These are phyloP conservation scores for Apostichopus parvimensis DNA, from an alignment of 35 echinoderm and acorn worm genomes.

Conservation along the genomic window DNA sequence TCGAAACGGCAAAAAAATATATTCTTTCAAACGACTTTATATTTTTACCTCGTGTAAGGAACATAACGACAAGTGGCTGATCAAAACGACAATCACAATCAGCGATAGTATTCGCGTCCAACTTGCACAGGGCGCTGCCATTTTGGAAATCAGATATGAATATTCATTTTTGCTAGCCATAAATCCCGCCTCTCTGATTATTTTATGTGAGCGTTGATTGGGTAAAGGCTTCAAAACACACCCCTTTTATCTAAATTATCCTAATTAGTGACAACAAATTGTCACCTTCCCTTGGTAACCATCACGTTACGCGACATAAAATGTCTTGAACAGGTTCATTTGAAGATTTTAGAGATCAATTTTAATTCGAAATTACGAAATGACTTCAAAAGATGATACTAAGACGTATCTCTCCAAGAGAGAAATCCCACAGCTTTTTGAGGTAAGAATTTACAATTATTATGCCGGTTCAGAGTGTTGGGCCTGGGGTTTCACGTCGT, in stretches of 20 bases:
- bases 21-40: too few species aligned
- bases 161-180: not conserved
- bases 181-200: not conserved
- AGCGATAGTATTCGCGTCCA: not conserved
- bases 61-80: not conserved
- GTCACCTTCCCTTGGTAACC: slow-evolving; percentile 35
- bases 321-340: not conserved
- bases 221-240: not conserved
- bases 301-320: slow-evolving; percentile 16
- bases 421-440: slow-evolving; percentile 98
- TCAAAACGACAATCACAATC: slow-evolving; percentile 11
- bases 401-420: slow-evolving; percentile 90
- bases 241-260: not conserved
- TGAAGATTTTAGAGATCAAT: not conserved
- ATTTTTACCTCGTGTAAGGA: not conserved
- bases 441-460: slow-evolving; percentile 63
- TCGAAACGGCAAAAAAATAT: too few species aligned
- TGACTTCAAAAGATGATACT: slow-evolving; percentile 87
- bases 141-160: slow-evolving; percentile 8
- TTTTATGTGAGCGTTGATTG: not conserved
- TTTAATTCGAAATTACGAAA: not conserved
- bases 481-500: not conserved
- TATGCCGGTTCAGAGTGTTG: not conserved
- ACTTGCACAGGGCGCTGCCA: slow-evolving; percentile 18
- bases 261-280: slow-evolving; percentile 25